Base-by-base conservation (phyloP, 2,113 vertebrate genomes). In the Myrmecophaga tridactyla region DNA sequence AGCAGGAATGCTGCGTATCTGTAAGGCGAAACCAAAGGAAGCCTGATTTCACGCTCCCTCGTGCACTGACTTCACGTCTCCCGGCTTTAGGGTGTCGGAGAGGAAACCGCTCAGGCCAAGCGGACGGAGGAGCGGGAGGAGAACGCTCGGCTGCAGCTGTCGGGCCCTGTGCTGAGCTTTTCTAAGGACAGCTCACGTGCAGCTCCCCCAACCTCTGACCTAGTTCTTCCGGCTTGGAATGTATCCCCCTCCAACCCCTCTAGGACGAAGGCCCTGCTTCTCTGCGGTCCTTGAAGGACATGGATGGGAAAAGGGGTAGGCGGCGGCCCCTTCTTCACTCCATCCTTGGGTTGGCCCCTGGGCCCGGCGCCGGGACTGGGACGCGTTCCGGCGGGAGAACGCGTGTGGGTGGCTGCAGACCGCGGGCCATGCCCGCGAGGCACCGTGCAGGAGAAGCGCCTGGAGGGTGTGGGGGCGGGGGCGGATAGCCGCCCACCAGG, bases 1-100 rank as follows among this genome's bases (percentile, higher is more conserved):
- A 56, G n/a, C 53, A 41, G 34, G 67, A 9, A 36, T 0, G 78
- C 18, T 7, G 25, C 11, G 0, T 51, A 5, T 46, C 34, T 48
- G 3, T 11, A 46, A 36, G 3, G 29, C 0, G 29, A 5, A 14
- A 15, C 4, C 0, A 0, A 31, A 76, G 67, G 73, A 39, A 58
- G 34, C 51, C 13, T 8, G 4, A 1, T 21, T 34, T 56, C 43
- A 2, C 13, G 0, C 41, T 25, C 17, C 20, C 51, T 36, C 31
- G 6, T 62, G 48, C 77, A 29, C 6, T 10, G 27, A 15, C 7
- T 48, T 36, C 3, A 25, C 21, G 8, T 53, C 39, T 15, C 23
- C 2, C 2, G 65, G 60, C 60, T 82, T 67, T 31, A 67, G 60
- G 41, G 31, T 58, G 5, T 51, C 4, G 0, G 9, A 46, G 65